Evolutionary conservation across 2,888 invertebrate species (phyloP).

Genomic region (Hydraecia micacea): DNA sequence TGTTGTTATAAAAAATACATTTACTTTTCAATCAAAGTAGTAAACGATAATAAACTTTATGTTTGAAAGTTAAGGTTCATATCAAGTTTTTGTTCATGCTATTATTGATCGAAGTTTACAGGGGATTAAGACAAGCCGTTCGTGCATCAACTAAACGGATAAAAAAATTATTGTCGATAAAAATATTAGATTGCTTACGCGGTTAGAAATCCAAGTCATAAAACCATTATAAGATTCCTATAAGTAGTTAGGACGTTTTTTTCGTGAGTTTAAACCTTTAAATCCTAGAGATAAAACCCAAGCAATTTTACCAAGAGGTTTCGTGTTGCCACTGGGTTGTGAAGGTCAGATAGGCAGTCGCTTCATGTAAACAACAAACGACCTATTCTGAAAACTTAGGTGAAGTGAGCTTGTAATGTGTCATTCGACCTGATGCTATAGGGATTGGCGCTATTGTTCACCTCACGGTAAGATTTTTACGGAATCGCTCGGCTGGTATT

Average conservation of each 20-base stretch:
- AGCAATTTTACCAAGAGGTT: not conserved
- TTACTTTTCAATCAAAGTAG: too few species aligned
- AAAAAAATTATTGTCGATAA: slow-evolving; percentile 14
- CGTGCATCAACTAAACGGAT: not conserved
- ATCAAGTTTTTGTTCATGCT: too few species aligned
- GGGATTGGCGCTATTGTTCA: too few species aligned
- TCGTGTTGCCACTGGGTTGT: not conserved
- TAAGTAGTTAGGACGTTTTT: not conserved
- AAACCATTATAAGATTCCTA: not conserved
- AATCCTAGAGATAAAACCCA: too few species aligned
- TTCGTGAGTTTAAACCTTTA: not conserved
- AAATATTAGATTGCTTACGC: slow-evolving; percentile 13
- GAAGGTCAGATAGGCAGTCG: not conserved
- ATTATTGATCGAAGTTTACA: too few species aligned
- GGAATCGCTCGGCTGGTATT: not conserved
- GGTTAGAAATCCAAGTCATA: slow-evolving; percentile 5
- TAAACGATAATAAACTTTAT: not conserved
- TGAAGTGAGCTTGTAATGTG: too few species aligned
- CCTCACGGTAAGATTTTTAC: too few species aligned
- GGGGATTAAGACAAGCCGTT: slow-evolving; percentile 6
- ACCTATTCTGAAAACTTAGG: too few species aligned
- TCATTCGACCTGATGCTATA: too few species aligned
- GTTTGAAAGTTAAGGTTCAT: not conserved
- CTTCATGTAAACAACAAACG: not conserved
- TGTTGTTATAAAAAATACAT: too few species aligned